Conservation (phyloP, 2,113 vertebrate species). For the Gallinago media region DNA sequence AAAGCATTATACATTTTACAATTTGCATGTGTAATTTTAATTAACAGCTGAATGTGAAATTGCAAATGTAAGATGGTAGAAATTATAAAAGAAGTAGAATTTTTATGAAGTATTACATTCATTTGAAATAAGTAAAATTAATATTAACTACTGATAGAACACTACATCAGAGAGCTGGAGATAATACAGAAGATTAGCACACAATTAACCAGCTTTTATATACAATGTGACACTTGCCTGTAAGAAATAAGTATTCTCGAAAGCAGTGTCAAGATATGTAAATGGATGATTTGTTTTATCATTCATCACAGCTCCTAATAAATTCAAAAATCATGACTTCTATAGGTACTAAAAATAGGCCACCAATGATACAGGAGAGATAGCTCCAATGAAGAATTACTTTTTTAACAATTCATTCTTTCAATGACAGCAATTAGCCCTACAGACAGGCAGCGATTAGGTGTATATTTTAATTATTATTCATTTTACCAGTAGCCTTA, state of each 20-base stretch:
- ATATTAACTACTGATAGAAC: constrained; percentile 80
- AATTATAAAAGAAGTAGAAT: constrained; percentile 73
- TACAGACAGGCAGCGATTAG: constrained; percentile 82
- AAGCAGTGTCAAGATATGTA: constrained; percentile 86
- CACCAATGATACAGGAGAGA: constrained; percentile 79
- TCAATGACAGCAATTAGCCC: constrained; percentile 85
- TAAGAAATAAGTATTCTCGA: constrained; percentile 83
- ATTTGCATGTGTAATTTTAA: constrained; percentile 77
- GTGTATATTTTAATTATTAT: constrained; percentile 85
- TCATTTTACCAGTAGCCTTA: constrained; percentile 75
- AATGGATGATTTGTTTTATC: constrained; percentile 87
- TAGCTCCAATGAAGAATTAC: constrained; percentile 80
- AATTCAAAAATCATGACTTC: constrained; percentile 86
- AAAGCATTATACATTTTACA: constrained; percentile 58
- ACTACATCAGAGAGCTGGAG: constrained; percentile 79
- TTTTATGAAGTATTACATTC: constrained; percentile 77
- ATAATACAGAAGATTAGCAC: constrained; percentile 84
- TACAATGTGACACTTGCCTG: constrained; percentile 81
- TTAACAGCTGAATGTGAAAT: constrained; percentile 77
- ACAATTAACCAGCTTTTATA: constrained; percentile 87
- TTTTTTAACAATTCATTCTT: constrained; percentile 82
- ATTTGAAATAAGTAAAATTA: constrained; percentile 83
- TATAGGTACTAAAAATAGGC: constrained; percentile 85
- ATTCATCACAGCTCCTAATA: constrained; percentile 82
- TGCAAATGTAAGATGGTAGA: constrained; percentile 68